Evolutionary conservation across 2,113 vertebrate species (phyloP), one percentile per base, ranked within the genome.

Genomic region (Regulus satrapa): DNA sequence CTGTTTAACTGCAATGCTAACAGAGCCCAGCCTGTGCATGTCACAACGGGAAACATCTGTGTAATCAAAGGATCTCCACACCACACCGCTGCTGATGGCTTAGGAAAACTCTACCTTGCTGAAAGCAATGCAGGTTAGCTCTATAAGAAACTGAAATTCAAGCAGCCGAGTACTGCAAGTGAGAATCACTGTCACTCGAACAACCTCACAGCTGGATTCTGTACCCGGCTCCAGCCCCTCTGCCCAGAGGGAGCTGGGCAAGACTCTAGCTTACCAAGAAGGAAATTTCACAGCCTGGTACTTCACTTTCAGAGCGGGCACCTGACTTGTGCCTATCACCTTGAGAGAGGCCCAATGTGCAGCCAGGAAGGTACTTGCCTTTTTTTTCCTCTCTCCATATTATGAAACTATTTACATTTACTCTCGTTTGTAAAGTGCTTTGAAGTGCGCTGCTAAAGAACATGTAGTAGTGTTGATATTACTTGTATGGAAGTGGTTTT

Each of bases 41-140:
- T 79, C 63, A 55, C 18, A 68, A 85, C 0, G 1, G 36, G 51
- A 93, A 87, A 59, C 16, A 29, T 38, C 46, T 48, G 40, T 51
- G 52, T 46, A 67, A 84, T 26, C 4, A 8, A 78, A 74, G 66
- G 49, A 51, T 75, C 56, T 87, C 51, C 31, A 51, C 43, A 36
- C 49, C 52, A 25, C 1, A 0, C 17, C 0, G 1, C 61, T 82
- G 85, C 21, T 13, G 26, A 1, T 7, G 80, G 41, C 55, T 45
- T 40, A 31, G 58, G 79, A 92, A 88, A 76, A 63, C 26, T 38
- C 24, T 26, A 56, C 55, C 23, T 48, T 19, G 26, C 54, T 58
- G 74, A n/a, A 77, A 40, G 40, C 34, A 67, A 21, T 5, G 43
- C 6, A 24, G 41, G 29, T 48, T 32, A 81, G 18, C 29, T 71